Evolutionary conservation across 2,113 vertebrate genomes (phyloP).

Genomic region (Entelurus aequoreus): DNA sequence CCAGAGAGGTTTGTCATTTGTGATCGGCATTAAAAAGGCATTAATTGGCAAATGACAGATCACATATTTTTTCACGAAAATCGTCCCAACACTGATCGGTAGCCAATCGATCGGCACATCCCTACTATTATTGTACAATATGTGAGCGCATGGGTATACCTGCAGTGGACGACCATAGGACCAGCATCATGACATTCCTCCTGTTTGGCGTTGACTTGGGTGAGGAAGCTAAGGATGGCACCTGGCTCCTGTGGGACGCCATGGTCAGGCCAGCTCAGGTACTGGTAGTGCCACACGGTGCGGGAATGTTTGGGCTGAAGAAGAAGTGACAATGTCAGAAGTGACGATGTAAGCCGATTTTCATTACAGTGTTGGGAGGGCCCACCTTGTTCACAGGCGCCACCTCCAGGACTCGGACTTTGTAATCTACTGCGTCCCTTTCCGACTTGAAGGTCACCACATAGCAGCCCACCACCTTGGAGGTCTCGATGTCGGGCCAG

Average conservation of each 20-base stretch:
- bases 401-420: constrained; percentile 76
- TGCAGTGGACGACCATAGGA: constrained; percentile 93
- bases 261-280: constrained; percentile 95
- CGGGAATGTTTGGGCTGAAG: constrained; percentile 66
- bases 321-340: neutral
- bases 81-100: no score
- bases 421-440: constrained; percentile 80
- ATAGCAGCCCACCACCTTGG: constrained; percentile 71
- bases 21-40: no score
- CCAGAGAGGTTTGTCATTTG: no score
- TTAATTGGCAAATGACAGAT: no score
- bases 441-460: constrained; percentile 69
- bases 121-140: neutral
- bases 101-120: no score
- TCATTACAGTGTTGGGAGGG: neutral
- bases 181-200: constrained; percentile 68
- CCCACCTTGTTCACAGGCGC: constrained; percentile 69
- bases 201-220: constrained; percentile 84
- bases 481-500: constrained; percentile 78
- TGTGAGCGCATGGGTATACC: constrained; percentile 63
- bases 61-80: no score
- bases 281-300: constrained; percentile 93
- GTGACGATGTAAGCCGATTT: neutral
- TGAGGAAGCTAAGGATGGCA: constrained; percentile 88
- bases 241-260: constrained; percentile 88